Conservation (phyloP, 2,888 invertebrate genomes). For the Sicus ferrugineus region DNA sequence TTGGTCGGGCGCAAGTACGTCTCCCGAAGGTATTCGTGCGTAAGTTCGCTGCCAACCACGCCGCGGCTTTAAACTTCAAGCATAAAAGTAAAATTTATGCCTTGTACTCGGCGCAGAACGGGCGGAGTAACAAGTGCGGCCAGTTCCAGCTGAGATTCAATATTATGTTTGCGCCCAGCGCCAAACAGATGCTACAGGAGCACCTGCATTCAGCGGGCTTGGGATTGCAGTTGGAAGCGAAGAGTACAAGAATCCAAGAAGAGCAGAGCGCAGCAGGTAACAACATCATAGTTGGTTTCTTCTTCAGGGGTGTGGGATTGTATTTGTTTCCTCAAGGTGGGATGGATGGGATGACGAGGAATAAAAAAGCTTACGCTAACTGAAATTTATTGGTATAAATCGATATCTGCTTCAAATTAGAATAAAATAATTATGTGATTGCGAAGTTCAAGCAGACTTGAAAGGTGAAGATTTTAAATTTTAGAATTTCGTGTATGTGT, state of each 20-base stretch:
- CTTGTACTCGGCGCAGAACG: constrained; percentile 44
- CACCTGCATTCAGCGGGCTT: constrained; percentile 39
- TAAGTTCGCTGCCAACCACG: constrained; percentile 50
- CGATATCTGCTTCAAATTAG: neutral
- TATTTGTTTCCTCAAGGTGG: neutral
- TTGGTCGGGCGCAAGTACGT: constrained; percentile 45
- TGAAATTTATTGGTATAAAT: neutral
- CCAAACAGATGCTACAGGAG: constrained; percentile 40
- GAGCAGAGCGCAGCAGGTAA: constrained; percentile 20
- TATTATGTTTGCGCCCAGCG: constrained; percentile 55
- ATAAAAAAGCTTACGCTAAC: neutral
- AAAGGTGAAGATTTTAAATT: neutral
- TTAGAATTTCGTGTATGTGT: neutral
- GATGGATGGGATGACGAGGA: neutral
- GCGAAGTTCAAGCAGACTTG: neutral
- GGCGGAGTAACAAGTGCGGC: constrained; percentile 39
- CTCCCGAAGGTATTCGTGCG: constrained; percentile 46
- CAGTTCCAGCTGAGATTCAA: constrained; percentile 48
- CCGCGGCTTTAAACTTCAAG: constrained; percentile 53
- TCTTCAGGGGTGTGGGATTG: neutral
- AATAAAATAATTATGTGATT: no score
- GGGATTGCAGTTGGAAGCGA: constrained; percentile 41
- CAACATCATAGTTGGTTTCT: no score
- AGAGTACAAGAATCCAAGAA: constrained; percentile 25
- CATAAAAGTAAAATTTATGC: constrained; percentile 58